Percentiles rank a stretch among this genome's conserved stretches.
These are phyloP conservation scores for Hyla sarda DNA, from an alignment of 2,113 vertebrate genomes.

Conservation along the genomic window DNA sequence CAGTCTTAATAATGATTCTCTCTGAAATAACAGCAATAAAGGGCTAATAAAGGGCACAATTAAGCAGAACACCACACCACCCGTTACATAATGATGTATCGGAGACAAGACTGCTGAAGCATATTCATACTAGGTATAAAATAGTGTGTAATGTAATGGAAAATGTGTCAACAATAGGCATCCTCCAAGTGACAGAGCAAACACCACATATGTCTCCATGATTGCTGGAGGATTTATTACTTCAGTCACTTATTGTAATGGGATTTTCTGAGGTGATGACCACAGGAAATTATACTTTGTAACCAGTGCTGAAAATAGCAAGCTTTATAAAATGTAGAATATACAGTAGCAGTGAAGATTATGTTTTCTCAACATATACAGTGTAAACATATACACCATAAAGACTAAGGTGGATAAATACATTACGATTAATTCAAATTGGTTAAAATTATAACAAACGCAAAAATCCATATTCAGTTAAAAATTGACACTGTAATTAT, in stretches of 20 bases:
- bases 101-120: background rate
- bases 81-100: background rate
- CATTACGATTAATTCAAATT: background rate
- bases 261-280: constrained; percentile 52
- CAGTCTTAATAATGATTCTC: constrained; percentile 26
- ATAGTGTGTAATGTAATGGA: constrained; percentile 40
- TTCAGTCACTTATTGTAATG: constrained; percentile 54
- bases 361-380: background rate
- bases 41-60: constrained; percentile 19
- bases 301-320: constrained; percentile 34
- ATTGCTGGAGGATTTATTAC: constrained; percentile 52
- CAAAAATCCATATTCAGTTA: background rate
- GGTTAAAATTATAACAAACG: no score
- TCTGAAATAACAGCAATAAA: background rate
- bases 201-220: constrained; percentile 2
- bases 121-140: constrained; percentile 26
- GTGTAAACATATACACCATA: background rate
- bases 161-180: constrained; percentile 43
- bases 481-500: background rate
- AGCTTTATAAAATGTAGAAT: background rate
- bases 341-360: background rate
- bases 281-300: constrained; percentile 44
- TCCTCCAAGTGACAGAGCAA: constrained; percentile 35
- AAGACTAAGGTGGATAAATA: background rate
- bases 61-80: background rate